These are phyloP conservation scores for Tetanocera ferruginea DNA, from an alignment of 2,888 invertebrate genomes.

Conservation along the genomic window DNA sequence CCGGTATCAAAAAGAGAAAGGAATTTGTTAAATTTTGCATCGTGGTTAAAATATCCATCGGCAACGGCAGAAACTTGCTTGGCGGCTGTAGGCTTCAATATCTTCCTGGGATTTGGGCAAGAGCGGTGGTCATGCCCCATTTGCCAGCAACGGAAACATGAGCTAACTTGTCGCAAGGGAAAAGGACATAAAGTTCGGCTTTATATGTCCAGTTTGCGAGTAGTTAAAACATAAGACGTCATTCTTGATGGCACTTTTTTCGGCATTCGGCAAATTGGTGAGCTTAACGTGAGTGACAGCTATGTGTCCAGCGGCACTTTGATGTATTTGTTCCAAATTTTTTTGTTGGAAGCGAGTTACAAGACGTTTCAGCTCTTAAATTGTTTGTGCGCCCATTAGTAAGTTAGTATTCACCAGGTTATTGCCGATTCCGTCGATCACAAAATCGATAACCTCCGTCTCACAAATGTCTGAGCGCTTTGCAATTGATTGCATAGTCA, in stretches of 20 bases:
- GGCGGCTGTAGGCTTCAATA: too few species aligned
- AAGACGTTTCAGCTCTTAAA: too few species aligned
- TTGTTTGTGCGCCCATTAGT: background rate
- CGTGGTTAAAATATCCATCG: background rate
- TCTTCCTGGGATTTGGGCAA: slow-evolving; percentile 8
- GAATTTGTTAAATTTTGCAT: slow-evolving; percentile 7
- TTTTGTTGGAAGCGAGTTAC: slow-evolving; percentile 10
- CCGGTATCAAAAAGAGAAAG: slow-evolving; percentile 42
- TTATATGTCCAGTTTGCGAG: slow-evolving; percentile 18
- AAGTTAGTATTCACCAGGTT: background rate
- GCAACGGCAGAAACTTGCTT: background rate
- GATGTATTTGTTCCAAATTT: too few species aligned
- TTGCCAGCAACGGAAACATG: slow-evolving; percentile 17
- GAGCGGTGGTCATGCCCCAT: too few species aligned
- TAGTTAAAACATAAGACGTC: slow-evolving; percentile 16
- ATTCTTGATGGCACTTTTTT: background rate
- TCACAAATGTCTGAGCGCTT: too few species aligned
- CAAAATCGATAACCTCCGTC: too few species aligned
- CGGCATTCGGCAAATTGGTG: too few species aligned
- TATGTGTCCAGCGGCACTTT: too few species aligned
- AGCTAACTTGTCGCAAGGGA: background rate
- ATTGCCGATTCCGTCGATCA: background rate
- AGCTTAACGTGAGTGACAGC: too few species aligned
- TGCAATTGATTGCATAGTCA: too few species aligned
- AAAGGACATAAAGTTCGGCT: too few species aligned